Base-by-base conservation (phyloP, 2,888 invertebrate genomes). In the Drosophila helvetica region DNA sequence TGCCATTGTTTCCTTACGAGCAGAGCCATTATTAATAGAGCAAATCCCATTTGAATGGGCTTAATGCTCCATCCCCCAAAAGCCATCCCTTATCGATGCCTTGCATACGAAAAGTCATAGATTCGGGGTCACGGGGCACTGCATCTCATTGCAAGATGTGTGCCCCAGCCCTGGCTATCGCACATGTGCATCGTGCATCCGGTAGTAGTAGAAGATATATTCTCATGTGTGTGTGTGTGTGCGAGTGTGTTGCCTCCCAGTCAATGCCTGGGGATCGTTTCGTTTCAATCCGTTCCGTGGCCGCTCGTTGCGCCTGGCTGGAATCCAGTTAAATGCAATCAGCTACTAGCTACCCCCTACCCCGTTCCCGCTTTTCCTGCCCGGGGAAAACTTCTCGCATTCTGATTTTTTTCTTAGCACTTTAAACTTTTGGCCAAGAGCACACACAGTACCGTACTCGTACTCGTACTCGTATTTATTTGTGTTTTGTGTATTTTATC, bases 401-500 rank as follows among this genome's bases (percentile, higher is more conserved):
- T 72, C 80, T 78, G 47, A 69, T 75, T 75, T 84, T 86, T 86
- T 84, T 76, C 81, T 80, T 88, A 66, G 88, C 80, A 82, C 88
- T 86, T 86, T 89, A 86, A 86, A 82, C 74, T 88, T 38, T 88
- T 77, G 54, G 73, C 72, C 68, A 57, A 33, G 33, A 33, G 33
- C 33, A 10, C 10, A 1, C 64, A 58, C 74, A 73, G 27, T 27
- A 1, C 27, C 27, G 25, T 52, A 57, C 66, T 53, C 47, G 30
- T 48, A 59, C 27, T 19, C 18, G 33, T 45, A 47, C 60, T 70
- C 67, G 68, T 74, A 64, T 80, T 72, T 85, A 86, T 82, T 74
- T 86, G 83, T 79, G 77, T 81, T 75, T 87, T 89, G 86, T 89
- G 88, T 89, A 86, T 88, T 89, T 88, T 89, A 80, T 88, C 75